Percentiles rank a stretch among this genome's conserved stretches.
Conservation (phyloP, 2,113 vertebrate genomes). For the Antennarius striatus region DNA sequence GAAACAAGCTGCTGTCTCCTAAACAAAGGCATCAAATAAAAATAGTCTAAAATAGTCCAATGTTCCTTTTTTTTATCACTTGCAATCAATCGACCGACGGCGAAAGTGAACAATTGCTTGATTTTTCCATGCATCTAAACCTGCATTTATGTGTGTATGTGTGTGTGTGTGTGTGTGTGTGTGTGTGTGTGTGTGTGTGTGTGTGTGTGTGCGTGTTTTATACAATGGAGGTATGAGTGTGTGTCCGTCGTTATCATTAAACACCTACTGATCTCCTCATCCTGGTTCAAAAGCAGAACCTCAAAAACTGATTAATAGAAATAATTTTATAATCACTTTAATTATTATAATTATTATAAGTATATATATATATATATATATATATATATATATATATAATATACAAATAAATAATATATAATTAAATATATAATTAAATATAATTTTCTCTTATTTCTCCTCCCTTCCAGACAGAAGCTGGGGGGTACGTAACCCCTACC, state of each 20-base stretch:
- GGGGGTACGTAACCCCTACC: constrained; percentile 61
- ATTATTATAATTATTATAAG: too few species aligned
- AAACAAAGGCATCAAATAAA: constrained; percentile 64
- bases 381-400: too few species aligned
- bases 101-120: constrained; percentile 15
- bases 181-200: neutral
- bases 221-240: constrained; percentile 26
- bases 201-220: constrained; percentile 31
- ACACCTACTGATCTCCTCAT: too few species aligned
- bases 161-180: neutral
- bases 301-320: constrained; percentile 75
- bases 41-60: constrained; percentile 25
- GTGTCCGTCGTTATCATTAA: too few species aligned
- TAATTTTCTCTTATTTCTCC: constrained; percentile 9
- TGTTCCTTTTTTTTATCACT: constrained; percentile 31
- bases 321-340: constrained; percentile 27
- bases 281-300: constrained; percentile 32
- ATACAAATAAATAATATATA: too few species aligned
- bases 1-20: constrained; percentile 50
- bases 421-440: too few species aligned
- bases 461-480: constrained; percentile 50
- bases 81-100: constrained; percentile 39
- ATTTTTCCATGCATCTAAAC: neutral
- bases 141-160: neutral
- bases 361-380: too few species aligned